A percentile compares a stretch with the other conserved stretches of the same genome.
Conservation (phyloP, 2,797 vertebrate genomes). For the Melanotaenia parkinsoni region DNA sequence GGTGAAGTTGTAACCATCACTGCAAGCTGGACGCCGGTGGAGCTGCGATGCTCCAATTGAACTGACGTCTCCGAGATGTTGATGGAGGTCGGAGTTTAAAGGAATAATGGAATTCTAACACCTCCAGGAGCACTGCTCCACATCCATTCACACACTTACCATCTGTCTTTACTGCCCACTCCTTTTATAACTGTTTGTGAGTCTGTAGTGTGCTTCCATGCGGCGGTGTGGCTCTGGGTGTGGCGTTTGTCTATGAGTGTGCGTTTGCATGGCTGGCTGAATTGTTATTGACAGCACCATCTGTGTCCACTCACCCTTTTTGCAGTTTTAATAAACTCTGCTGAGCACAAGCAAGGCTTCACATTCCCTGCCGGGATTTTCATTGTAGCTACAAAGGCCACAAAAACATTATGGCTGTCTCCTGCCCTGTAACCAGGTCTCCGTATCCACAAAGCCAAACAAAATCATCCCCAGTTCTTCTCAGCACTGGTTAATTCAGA, state of each 20-base stretch:
- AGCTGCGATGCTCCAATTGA: slow-evolving; percentile 6
- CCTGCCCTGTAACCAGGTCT: slow-evolving; percentile 3
- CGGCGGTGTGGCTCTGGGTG: slow-evolving; percentile 48
- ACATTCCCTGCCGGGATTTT: slow-evolving; percentile 76
- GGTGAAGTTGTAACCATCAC: slow-evolving; percentile 6
- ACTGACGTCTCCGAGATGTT: slow-evolving; percentile 46
- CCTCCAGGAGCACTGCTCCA: slow-evolving; percentile 39
- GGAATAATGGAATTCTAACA: slow-evolving; percentile 55
- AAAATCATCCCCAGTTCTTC: slow-evolving; percentile 52
- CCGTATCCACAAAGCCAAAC: slow-evolving; percentile 36
- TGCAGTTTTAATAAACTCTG: slow-evolving; percentile 81
- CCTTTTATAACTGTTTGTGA: slow-evolving; percentile 28
- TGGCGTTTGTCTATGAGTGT: slow-evolving; percentile 50
- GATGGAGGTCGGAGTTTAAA: slow-evolving; percentile 45
- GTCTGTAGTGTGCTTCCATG: slow-evolving; percentile 24
- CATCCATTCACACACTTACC: slow-evolving; percentile 54
- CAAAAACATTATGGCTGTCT: slow-evolving; percentile 28
- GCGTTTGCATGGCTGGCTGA: slow-evolving; percentile 61
- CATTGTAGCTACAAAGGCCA: slow-evolving; percentile 67
- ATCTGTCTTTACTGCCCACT: slow-evolving; percentile 57
- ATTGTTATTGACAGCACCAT: slow-evolving; percentile 81
- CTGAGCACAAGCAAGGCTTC: slow-evolving; percentile 51
- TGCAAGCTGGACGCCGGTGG: background rate
- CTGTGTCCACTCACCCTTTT: slow-evolving; percentile 75
- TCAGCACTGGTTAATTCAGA: slow-evolving; percentile 28